Evolutionary conservation across 2,113 vertebrate genomes (phyloP).

Genomic region (Chloroceryle aenea): DNA sequence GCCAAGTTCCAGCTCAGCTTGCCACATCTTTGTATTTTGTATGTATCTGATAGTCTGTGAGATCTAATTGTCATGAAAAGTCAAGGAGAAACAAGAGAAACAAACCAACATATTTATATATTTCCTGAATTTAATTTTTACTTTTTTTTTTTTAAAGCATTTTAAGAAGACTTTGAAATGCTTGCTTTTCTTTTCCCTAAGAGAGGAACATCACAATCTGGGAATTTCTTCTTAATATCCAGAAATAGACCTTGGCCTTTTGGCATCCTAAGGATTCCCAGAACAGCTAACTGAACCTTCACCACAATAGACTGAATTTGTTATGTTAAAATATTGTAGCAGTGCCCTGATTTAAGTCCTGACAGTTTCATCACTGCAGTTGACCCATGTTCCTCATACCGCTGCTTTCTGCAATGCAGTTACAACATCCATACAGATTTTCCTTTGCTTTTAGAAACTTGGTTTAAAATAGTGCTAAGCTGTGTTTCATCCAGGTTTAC

Average conservation of each 20-base stretch:
- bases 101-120: background rate
- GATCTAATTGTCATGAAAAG: background rate
- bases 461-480: background rate
- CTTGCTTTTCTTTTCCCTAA: background rate
- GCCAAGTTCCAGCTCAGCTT: background rate
- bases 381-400: conserved; percentile 12
- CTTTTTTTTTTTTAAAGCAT: background rate
- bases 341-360: background rate
- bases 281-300: conserved; percentile 22
- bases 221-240: background rate
- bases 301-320: background rate
- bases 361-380: conserved; percentile 7
- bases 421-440: background rate
- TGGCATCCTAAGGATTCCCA: conserved; percentile 13
- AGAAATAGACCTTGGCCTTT: conserved; percentile 11
- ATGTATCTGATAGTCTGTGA: background rate
- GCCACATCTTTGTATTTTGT: background rate
- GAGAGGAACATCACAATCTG: background rate
- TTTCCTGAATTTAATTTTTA: background rate
- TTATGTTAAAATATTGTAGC: background rate
- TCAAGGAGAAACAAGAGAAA: background rate
- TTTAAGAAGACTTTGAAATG: background rate
- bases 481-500: background rate
- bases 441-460: background rate
- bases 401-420: background rate